These are phyloP conservation scores for Ectobius pallidus DNA, from an alignment of 2,888 invertebrate species.

Conservation along the genomic window DNA sequence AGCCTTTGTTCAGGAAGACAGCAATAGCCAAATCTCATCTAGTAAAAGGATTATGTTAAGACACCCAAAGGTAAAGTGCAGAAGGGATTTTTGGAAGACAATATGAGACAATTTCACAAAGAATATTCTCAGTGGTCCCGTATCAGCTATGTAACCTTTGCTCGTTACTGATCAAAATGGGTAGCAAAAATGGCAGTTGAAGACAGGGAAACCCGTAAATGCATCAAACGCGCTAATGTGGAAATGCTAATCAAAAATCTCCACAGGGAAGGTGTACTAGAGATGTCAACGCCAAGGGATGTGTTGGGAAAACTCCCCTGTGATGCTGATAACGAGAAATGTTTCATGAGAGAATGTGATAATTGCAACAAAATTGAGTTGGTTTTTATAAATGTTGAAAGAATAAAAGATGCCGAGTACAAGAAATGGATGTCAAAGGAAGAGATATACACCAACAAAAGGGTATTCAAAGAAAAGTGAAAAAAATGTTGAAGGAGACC, in stretches of 20 bases:
- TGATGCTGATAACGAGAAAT: neutral
- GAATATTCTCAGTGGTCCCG: neutral
- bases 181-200: neutral
- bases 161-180: neutral
- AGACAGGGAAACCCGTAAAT: neutral
- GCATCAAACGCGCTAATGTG: neutral
- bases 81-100: neutral
- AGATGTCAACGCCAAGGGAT: neutral
- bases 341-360: neutral
- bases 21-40: too few species aligned
- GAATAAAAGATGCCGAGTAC: neutral
- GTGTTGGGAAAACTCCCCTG: neutral
- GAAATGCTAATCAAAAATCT: neutral
- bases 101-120: neutral
- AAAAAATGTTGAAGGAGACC: neutral
- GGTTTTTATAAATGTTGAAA: neutral
- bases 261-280: neutral
- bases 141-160: neutral
- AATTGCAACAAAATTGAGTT: neutral
- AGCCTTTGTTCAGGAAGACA: neutral
- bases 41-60: neutral
- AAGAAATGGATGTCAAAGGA: too few species aligned
- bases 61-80: neutral
- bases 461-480: neutral
- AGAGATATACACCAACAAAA: neutral